These are phyloP conservation scores for Drosophila lowei DNA, from an alignment of 1,140 invertebrate species.

Conservation along the genomic window DNA sequence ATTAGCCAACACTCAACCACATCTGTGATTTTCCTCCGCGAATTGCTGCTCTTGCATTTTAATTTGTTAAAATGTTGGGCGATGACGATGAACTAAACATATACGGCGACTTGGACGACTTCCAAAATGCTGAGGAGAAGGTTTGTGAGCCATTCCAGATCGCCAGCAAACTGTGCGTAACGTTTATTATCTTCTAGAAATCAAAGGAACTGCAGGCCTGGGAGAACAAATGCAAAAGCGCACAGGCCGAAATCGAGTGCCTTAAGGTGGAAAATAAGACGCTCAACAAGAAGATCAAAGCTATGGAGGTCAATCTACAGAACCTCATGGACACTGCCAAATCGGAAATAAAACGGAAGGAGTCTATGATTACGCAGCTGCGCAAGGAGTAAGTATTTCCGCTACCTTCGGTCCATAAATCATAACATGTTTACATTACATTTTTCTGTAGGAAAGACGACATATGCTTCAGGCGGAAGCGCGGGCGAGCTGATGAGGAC, in stretches of 20 bases:
- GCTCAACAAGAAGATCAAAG: conserved; percentile 64
- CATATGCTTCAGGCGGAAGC: conserved; percentile 68
- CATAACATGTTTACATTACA: background rate
- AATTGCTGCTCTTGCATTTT: no score
- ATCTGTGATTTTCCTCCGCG: no score
- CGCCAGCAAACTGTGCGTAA: background rate
- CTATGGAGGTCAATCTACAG: conserved; percentile 72
- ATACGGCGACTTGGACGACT: conserved; percentile 76
- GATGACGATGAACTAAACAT: conserved; percentile 74
- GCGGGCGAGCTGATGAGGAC: background rate
- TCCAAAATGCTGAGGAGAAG: conserved; percentile 64
- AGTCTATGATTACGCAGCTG: conserved; percentile 61
- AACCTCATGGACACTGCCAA: conserved; percentile 71
- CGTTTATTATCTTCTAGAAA: conserved; percentile 55
- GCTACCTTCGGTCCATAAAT: background rate
- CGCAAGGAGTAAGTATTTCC: conserved; percentile 67
- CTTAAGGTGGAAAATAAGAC: conserved; percentile 53
- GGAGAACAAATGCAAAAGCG: conserved; percentile 53
- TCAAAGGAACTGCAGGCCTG: conserved; percentile 60
- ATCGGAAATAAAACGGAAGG: conserved; percentile 70
- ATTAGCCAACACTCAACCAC: no score
- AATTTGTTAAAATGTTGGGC: conserved; percentile 30
- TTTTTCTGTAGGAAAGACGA: conserved; percentile 66
- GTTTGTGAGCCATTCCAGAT: conserved; percentile 16
- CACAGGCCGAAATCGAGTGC: conserved; percentile 40